Base-by-base conservation (phyloP, 2,113 vertebrate species). In the Festucalex cinctus region DNA sequence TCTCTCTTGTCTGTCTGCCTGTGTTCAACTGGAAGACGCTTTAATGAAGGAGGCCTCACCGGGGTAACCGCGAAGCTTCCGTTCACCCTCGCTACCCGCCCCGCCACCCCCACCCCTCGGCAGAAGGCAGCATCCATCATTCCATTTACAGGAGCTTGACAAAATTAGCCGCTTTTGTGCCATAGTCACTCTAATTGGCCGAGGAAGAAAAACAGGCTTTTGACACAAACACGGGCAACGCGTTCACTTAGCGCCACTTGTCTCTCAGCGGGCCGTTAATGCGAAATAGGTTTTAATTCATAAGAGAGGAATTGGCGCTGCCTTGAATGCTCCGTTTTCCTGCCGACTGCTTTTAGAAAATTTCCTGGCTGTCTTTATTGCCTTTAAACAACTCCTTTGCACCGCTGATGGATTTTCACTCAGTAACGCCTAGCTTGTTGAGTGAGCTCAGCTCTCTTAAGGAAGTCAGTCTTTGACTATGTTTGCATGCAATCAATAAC, bases 61-160 rank as follows among this genome's bases (percentile, higher is more conserved):
- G 94, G 60, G 94, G 95, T 95, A 95, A 95, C 94, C 94, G 93
- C 90, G 92, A 94, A 91, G 91, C 92, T 88, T 92, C 91, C 92
- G 92, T 95, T 95, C 94, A 91, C 91, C 94, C 93, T 91, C 79
- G 73, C 74, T 37, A 49, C 35, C 54, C 16, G 92, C 88, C 92
- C 91, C 65, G 56, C 44, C 5, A 24, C 19, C 22, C 46, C 59
- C 69, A 19, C 51, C 54, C 63, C 91, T 89, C 91, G 91, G 54
- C n/a, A 19, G 63, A 78, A n/a, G 68, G 76, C 83, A 77, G 75
- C 94, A 95, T 95, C 94, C 94, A 94, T 96, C 94, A 94, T 94
- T 96, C 95, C 94, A 98, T 99, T 98, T 97, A 92, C 94, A 94
- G 93, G 89, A 95, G 93, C 93, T 94, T 94, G 93, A 95, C 94